A percentile compares a stretch with the other conserved stretches of the same genome.
Evolutionary conservation across 2,797 vertebrate species (phyloP).

Genomic region (Crenuchus spilurus): DNA sequence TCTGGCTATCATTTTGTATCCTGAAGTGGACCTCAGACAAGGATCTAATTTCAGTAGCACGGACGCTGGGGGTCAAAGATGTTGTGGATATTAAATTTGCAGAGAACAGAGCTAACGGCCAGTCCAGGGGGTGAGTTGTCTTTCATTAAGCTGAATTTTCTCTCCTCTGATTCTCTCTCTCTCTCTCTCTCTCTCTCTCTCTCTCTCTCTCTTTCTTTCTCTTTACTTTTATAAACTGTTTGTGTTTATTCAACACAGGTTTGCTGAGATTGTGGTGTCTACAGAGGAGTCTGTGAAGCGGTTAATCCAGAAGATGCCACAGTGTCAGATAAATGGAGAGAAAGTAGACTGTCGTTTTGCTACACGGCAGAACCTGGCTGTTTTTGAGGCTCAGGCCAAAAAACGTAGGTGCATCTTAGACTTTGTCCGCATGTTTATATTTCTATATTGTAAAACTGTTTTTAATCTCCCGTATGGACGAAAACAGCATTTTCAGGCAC

Average conservation of each 20-base stretch:
- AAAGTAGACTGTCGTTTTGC: slow-evolving; percentile 88
- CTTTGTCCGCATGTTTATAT: too few species aligned
- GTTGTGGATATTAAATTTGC: slow-evolving; percentile 90
- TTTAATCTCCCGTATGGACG: too few species aligned
- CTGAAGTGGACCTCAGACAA: slow-evolving; percentile 92
- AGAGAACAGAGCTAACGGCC: slow-evolving; percentile 92
- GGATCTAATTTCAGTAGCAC: slow-evolving; percentile 84
- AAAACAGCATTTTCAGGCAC: too few species aligned
- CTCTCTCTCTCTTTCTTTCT: neutral
- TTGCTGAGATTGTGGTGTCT: slow-evolving; percentile 89
- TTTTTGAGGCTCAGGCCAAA: slow-evolving; percentile 90
- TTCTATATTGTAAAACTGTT: too few species aligned
- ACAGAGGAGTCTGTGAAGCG: slow-evolving; percentile 87
- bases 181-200: neutral
- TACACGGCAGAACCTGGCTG: slow-evolving; percentile 84
- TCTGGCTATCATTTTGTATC: slow-evolving; percentile 22
- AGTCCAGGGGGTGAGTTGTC: slow-evolving; percentile 91
- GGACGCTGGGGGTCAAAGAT: slow-evolving; percentile 86
- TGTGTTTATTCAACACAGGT: slow-evolving; percentile 73
- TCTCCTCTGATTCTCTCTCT: neutral
- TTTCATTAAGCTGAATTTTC: neutral
- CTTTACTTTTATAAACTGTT: too few species aligned
- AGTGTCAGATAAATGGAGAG: slow-evolving; percentile 86
- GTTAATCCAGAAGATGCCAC: slow-evolving; percentile 86
- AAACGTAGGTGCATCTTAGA: slow-evolving; percentile 85